Base-by-base conservation (phyloP, 2,113 vertebrate genomes). In the Pogonocichla stellata region DNA sequence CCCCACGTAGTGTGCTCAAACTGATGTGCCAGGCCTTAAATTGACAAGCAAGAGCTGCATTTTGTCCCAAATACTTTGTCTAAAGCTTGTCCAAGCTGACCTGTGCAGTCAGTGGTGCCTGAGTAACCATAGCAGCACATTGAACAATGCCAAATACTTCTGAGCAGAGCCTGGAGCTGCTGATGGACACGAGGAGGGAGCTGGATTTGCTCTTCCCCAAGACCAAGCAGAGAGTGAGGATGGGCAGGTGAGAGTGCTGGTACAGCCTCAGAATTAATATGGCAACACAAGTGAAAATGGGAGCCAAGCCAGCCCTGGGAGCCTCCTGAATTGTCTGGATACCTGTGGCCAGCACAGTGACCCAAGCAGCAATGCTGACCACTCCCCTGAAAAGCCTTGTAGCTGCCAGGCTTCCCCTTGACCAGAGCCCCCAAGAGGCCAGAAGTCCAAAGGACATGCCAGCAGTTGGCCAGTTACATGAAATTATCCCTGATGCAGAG, bases 51-150 rank as follows among this genome's bases (percentile, higher is more conserved):
- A 86, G 31, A 86, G 64, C 42, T 54, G 33, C 58, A 38, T 81
- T 90, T 54, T 53, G 64, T 72, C 92, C 92, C 94, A 91, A 95
- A 95, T 80, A 92, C 84, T 96, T 95, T 45, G 67, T 85, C 90
- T 88, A 80, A 93, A 92, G 93, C 95, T 86, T 83, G 80, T 92
- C 88, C 86, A 78, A 42, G 72, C 69, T 96, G 95, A 95, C 96
- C 95, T 80, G 78, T 57, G 29, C 77, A 64, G 84, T 88, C 71
- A 89, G 69, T 9, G 77, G 91, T 81, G 90, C 73, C 86, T 54
- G 92, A 94, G 96, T 97, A 96, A 97, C 97, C 96, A 98, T 96
- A 90, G 97, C 95, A 98, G 97, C 97, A 7, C 5, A 47, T 81
- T 57, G 66, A 97, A 91, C 61, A 91, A 90, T 33, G 72, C 84